A percentile compares a stretch with the other conserved stretches of the same genome.
Evolutionary conservation across 2,797 vertebrate genomes (phyloP).

Genomic region (Meda fulgida): DNA sequence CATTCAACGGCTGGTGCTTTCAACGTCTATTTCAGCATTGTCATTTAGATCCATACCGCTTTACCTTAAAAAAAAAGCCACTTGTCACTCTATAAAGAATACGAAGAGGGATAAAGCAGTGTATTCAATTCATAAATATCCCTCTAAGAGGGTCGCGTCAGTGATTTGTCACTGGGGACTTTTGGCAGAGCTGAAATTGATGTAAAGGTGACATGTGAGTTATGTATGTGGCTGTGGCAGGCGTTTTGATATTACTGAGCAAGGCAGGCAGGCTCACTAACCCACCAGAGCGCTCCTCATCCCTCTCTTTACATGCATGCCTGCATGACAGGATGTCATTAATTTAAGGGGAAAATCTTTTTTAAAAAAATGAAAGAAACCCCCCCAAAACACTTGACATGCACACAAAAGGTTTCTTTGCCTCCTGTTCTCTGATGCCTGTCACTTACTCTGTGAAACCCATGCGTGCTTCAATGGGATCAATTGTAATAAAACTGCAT

Average conservation of each 20-base stretch:
- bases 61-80: conserved; percentile 29
- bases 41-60: conserved; percentile 55
- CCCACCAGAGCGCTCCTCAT: conserved; percentile 42
- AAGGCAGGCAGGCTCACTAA: conserved; percentile 48
- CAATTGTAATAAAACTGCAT: conserved; percentile 64
- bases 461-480: conserved; percentile 54
- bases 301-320: conserved; percentile 30
- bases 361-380: conserved; percentile 26
- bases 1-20: conserved; percentile 40
- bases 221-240: conserved; percentile 58
- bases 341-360: conserved; percentile 55
- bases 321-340: conserved; percentile 53
- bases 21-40: conserved; percentile 45
- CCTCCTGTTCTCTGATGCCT: conserved; percentile 59
- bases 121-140: conserved; percentile 64
- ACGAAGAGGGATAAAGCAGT: conserved; percentile 58
- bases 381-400: not conserved
- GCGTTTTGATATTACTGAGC: conserved; percentile 58
- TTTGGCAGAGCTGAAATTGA: conserved; percentile 58
- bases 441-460: conserved; percentile 59
- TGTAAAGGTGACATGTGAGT: conserved; percentile 65
- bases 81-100: conserved; percentile 61
- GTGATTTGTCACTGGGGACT: conserved; percentile 63
- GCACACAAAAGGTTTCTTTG: conserved; percentile 41
- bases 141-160: conserved; percentile 59